These are phyloP conservation scores for Periophthalmus modestus DNA, from an alignment of 2,113 vertebrate genomes.

Conservation along the genomic window DNA sequence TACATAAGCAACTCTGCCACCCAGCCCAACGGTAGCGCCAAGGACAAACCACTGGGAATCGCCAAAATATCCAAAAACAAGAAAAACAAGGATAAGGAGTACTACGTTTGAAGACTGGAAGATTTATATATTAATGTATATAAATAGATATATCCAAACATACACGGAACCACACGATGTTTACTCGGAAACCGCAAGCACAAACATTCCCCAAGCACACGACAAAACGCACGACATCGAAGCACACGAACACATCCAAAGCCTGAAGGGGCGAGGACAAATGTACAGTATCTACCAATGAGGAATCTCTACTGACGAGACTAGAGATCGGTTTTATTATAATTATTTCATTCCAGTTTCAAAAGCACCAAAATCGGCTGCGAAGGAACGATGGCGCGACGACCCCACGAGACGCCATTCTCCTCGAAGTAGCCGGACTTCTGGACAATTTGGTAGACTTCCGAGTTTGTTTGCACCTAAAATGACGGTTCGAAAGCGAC, in stretches of 20 bases:
- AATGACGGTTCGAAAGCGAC: slow-evolving; percentile 53
- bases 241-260: slow-evolving; percentile 46
- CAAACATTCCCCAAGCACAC: slow-evolving; percentile 51
- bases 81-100: slow-evolving; percentile 99
- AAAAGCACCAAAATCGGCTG: slow-evolving; percentile 60
- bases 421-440: slow-evolving; percentile 39
- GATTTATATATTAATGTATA: slow-evolving; percentile 75
- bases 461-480: slow-evolving; percentile 48
- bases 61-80: slow-evolving; percentile 99
- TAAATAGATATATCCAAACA: slow-evolving; percentile 75
- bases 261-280: slow-evolving; percentile 44
- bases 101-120: slow-evolving; percentile 92
- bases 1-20: slow-evolving; percentile 99
- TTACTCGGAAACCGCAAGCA: slow-evolving; percentile 65
- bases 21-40: slow-evolving; percentile 97
- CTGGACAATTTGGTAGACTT: slow-evolving; percentile 56
- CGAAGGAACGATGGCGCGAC: slow-evolving; percentile 34
- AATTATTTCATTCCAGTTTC: slow-evolving; percentile 61
- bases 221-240: slow-evolving; percentile 18
- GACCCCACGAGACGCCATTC: slow-evolving; percentile 39
- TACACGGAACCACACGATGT: slow-evolving; percentile 63
- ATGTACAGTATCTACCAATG: slow-evolving; percentile 75
- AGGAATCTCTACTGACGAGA: slow-evolving; percentile 40
- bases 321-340: slow-evolving; percentile 64
- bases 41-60: slow-evolving; percentile 96